Evolutionary conservation across 2,888 invertebrate genomes (phyloP).

Genomic region (Julus scanicus): DNA sequence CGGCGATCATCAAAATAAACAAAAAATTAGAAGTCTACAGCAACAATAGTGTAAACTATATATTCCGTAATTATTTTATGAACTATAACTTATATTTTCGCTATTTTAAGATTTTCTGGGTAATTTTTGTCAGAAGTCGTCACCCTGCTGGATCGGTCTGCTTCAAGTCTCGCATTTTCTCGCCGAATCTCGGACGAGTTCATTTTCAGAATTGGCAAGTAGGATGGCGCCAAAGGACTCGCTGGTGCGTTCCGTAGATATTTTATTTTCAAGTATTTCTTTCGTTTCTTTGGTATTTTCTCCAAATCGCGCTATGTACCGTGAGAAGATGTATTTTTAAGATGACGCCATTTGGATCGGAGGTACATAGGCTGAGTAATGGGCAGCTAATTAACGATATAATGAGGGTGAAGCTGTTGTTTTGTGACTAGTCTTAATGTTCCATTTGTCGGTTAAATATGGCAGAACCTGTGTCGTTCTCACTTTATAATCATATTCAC

Average conservation of each 20-base stretch:
- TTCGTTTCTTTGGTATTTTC: constrained; percentile 1
- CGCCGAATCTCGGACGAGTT: background rate
- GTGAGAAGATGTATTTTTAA: constrained; percentile 14
- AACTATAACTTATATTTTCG: no score
- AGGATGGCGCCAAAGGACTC: constrained; percentile 16
- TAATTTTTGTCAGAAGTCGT: background rate
- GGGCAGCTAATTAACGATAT: background rate
- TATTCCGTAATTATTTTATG: no score
- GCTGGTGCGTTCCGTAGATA: constrained; percentile 10
- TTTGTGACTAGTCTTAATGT: constrained; percentile 29
- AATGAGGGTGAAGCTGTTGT: constrained; percentile 27
- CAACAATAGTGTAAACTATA: no score
- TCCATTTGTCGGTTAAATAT: constrained; percentile 29
- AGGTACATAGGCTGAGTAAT: background rate
- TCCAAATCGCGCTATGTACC: no score
- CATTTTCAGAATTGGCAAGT: constrained; percentile 3
- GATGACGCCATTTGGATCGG: background rate
- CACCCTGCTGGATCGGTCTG: background rate
- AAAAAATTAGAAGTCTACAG: no score
- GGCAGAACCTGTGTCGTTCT: constrained; percentile 7
- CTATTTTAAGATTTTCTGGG: no score
- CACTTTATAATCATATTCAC: background rate
- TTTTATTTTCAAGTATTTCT: constrained; percentile 9
- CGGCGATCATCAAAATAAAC: background rate
- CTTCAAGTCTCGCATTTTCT: background rate